Percentiles rank a stretch among this genome's conserved stretches.
Evolutionary conservation across 2,797 vertebrate species (phyloP).

Genomic region (Emydoidea blandingii): DNA sequence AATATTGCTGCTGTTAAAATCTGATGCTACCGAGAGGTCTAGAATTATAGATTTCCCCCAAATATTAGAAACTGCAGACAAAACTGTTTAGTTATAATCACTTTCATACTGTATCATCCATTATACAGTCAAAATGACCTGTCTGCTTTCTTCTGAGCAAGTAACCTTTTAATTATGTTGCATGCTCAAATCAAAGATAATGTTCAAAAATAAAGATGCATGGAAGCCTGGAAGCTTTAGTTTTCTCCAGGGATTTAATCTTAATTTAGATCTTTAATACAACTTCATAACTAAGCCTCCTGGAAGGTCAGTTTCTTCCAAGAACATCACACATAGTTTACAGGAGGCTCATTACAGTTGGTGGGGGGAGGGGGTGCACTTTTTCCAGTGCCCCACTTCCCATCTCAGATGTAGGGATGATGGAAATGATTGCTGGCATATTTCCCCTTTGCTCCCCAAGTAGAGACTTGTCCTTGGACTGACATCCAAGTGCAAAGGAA

Average conservation of each 20-base stretch:
- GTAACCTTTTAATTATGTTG: slow-evolving; percentile 10
- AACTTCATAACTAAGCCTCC: slow-evolving; percentile 59
- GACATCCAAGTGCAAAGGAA: not conserved
- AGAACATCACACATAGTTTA: slow-evolving; percentile 21
- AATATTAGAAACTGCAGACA: slow-evolving; percentile 39
- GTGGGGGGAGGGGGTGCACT: not conserved
- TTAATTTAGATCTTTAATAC: slow-evolving; percentile 60
- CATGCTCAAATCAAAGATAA: slow-evolving; percentile 33
- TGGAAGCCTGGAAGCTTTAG: slow-evolving; percentile 1
- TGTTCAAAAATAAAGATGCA: slow-evolving; percentile 7
- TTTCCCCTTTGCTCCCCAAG: not conserved
- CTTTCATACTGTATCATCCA: slow-evolving; percentile 43
- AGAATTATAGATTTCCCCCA: slow-evolving; percentile 58
- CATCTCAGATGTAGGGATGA: slow-evolving; percentile 24
- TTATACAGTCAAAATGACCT: not conserved
- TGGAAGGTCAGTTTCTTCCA: slow-evolving; percentile 43
- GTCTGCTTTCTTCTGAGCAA: slow-evolving; percentile 38
- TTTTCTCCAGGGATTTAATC: slow-evolving; percentile 66
- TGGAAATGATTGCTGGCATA: not conserved
- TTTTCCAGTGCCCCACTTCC: slow-evolving; percentile 36
- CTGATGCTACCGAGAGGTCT: slow-evolving; percentile 31
- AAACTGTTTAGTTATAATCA: slow-evolving; percentile 31
- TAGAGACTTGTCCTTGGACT: slow-evolving; percentile 23
- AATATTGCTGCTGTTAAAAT: slow-evolving; percentile 66
- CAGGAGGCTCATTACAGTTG: not conserved